Evolutionary conservation across 2,797 vertebrate genomes (phyloP), one percentile per base, ranked within the genome.

Genomic region (Macroramphosus scolopax): DNA sequence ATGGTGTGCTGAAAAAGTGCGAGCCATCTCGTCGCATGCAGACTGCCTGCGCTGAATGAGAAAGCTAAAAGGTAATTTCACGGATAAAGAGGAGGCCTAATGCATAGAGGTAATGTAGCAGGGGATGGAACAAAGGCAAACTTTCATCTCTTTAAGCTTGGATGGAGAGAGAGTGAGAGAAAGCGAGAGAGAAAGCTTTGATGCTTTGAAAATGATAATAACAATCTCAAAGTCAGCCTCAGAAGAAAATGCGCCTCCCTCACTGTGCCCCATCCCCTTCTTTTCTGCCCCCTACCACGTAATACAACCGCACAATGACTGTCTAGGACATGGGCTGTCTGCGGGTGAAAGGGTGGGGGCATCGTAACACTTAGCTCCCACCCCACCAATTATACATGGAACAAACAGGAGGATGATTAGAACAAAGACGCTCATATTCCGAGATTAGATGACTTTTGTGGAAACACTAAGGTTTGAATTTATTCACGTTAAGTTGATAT

Each of bases 171-270:
- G 85, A 84, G 86, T 72, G 82, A 84, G 84, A 81, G 80, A 84
- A 80, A 85, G 82, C 78, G 67, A 67, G 75, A 75, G 83, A 82
- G 77, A 89, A 85, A 88, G 89, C 90, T 91, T 92, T 92, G 90
- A 91, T 92, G 91, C 90, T 91, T 91, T 91, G 88, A 91, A 92
- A 92, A 91, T 92, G 91, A 92, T 92, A 89, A 92, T 91, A 91
- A 90, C 89, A 91, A 89, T 89, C 89, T 89, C 83, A 84, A 88
- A 88, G 87, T 87, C 88, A 88, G 87, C 80, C 69, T 82, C 59
- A 68, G 87, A 89, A 88, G 81, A 87, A 83, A 89, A 91, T 89
- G 77, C 81, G 77, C 77, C 63, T 70, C 70, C 66, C 67, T 52
- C 64, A 40, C 67, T 53, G 62, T 82, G 78, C 76, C 69, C 78